Conservation (phyloP, 2,888 invertebrate genomes). For the Siphlonurus alternatus region DNA sequence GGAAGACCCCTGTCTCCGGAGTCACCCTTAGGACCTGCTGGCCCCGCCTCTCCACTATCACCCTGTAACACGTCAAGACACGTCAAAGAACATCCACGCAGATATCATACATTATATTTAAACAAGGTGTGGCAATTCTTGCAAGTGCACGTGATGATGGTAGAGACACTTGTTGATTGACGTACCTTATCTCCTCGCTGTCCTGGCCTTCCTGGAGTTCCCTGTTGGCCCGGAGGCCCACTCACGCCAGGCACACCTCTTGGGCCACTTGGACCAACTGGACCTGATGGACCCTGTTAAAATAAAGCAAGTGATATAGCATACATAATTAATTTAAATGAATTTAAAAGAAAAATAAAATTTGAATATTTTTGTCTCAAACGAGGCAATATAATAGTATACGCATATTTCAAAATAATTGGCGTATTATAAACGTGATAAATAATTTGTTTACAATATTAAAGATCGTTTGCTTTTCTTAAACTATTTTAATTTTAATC, state of each 20-base stretch:
- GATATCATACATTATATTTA: neutral
- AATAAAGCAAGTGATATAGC: neutral
- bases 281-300: conserved; percentile 8
- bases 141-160: too few relatives aligned
- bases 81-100: neutral
- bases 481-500: too few relatives aligned
- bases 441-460: too few relatives aligned
- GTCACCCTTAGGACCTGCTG: conserved; percentile 18
- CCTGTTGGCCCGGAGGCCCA: conserved; percentile 21
- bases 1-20: conserved; percentile 27
- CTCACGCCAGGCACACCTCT: conserved; percentile 20
- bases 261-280: conserved; percentile 11
- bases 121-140: too few relatives aligned
- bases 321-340: neutral
- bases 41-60: conserved; percentile 30
- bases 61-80: conserved; percentile 17
- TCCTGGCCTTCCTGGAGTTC: conserved; percentile 18
- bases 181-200: conserved; percentile 26
- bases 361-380: too few relatives aligned
- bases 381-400: too few relatives aligned
- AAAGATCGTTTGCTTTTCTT: too few relatives aligned
- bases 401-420: too few relatives aligned
- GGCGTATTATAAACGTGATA: too few relatives aligned
- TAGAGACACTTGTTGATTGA: too few relatives aligned
- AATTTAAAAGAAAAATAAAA: too few relatives aligned